Percentiles rank a stretch among this genome's conserved stretches.
Evolutionary conservation across 2,797 vertebrate species (phyloP).

Genomic region (Telmatherina bonti): DNA sequence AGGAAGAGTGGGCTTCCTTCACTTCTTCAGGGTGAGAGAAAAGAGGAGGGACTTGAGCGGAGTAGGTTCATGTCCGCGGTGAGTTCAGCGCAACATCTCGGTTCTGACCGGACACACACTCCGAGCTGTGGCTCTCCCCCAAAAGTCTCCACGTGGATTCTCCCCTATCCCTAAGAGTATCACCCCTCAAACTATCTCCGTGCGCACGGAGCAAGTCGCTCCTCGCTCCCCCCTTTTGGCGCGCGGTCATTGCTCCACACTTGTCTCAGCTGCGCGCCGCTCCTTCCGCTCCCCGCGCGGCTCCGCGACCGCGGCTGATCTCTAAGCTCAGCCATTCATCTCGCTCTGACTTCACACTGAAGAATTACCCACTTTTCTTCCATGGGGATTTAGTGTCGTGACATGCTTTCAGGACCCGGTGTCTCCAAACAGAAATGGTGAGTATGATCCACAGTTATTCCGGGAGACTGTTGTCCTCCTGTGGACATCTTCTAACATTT

Average conservation of each 20-base stretch:
- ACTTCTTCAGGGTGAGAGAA: constrained; percentile 31
- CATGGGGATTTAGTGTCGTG: constrained; percentile 65
- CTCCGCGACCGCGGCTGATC: not conserved
- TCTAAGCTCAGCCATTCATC: not conserved
- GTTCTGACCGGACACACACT: not conserved
- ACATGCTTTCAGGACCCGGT: constrained; percentile 58
- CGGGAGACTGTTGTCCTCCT: not conserved
- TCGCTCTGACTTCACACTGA: constrained; percentile 10
- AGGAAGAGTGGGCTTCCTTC: constrained; percentile 11
- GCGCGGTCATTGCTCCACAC: constrained; percentile 34
- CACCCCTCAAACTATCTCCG: not conserved
- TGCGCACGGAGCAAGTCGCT: constrained; percentile 18
- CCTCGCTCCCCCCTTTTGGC: constrained; percentile 25
- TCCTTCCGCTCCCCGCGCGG: not conserved
- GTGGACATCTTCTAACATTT: not conserved
- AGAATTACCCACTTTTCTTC: constrained; percentile 28
- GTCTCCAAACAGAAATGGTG: constrained; percentile 65
- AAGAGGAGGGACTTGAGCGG: constrained; percentile 62
- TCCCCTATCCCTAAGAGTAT: not conserved
- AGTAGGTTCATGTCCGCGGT: constrained; percentile 48
- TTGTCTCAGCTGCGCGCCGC: constrained; percentile 12
- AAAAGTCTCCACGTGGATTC: constrained; percentile 12
- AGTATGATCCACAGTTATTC: constrained; percentile 36
- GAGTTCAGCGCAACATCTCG: constrained; percentile 33
- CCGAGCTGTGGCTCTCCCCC: constrained; percentile 23